Evolutionary conservation across 2,888 invertebrate species (phyloP).

Genomic region (Candidula unifasciata): DNA sequence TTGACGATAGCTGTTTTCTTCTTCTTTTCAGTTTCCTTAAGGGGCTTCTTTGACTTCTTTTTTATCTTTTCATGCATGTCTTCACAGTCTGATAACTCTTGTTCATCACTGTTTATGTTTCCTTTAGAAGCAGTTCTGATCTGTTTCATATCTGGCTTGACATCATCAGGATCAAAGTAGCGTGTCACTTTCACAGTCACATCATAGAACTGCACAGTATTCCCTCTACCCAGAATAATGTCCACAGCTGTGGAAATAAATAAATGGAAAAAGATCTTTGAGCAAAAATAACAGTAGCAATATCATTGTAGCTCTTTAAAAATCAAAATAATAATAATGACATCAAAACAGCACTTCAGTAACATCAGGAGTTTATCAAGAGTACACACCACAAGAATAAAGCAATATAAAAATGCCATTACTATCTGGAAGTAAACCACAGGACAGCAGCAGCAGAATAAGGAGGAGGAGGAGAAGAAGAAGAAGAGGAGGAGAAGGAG

Average conservation of each 20-base stretch:
- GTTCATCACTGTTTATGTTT: background rate
- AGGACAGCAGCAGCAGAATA: too few species aligned
- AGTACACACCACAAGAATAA: too few species aligned
- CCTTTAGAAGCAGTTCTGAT: background rate
- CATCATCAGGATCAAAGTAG: slow-evolving; percentile 2
- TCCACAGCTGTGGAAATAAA: slow-evolving; percentile 38
- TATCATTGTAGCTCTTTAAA: too few species aligned
- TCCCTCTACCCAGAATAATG: slow-evolving; percentile 27
- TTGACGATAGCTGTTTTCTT: background rate
- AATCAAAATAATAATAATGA: background rate
- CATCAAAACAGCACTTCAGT: background rate
- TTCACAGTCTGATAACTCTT: background rate
- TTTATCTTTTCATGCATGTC: background rate
- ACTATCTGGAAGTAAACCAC: too few species aligned
- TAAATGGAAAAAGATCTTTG: background rate
- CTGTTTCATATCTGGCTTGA: background rate
- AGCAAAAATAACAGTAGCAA: too few species aligned
- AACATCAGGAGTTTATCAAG: background rate
- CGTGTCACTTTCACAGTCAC: background rate
- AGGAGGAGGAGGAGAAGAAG: too few species aligned
- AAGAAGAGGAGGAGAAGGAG: too few species aligned
- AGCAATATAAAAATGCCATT: too few species aligned
- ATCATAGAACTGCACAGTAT: background rate
- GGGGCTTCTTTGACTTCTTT: background rate
- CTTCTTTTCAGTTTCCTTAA: background rate